Base-by-base conservation (phyloP, 2,888 invertebrate species). In the Volucella inflata region DNA sequence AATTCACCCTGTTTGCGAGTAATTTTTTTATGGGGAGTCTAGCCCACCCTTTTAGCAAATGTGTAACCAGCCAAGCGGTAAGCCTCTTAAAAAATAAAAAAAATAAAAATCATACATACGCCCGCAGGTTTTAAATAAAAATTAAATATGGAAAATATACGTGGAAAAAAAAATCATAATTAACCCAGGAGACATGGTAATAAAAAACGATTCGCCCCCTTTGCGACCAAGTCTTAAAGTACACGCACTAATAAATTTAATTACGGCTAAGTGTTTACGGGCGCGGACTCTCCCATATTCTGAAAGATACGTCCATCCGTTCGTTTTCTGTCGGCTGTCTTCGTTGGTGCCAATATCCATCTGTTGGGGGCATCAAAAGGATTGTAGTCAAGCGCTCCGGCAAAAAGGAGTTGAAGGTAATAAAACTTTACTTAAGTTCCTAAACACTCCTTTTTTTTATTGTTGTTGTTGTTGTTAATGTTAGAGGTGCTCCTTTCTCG, bases 221-320 rank as follows among this genome's bases (percentile, higher is more conserved):
- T 8, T 21, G 30, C 46, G n/a, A 40, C 51, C n/a, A 16, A 53
- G 48, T 60, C 79, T 74, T 84, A n/a, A 75, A 70, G 64, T 71
- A 68, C 70, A 80, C 80, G 80, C 84, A 84, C 70, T 80, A 80
- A 76, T 84, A 84, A 80, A 84, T 84, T 84, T 84, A 80, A 84
- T 84, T 80, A 80, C 80, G 36, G 53, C 71, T 44, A 75, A 84
- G 80, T 84, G 80, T 71, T 75, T 75, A 53, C 71, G 50, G 65
- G 60, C 72, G 55, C 42, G 82, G 82, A 60, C 44, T 57, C 48
- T 30, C 62, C 59, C 67, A 51, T 44, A 53, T 42, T 9, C 59
- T 30, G 30, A 6, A 53, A 46, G 11, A 16, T 44, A 14, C 30
- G 46, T 40, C 40, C 6, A 30, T 30, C 0, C 30, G 30, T 30